A percentile compares a stretch with the other conserved stretches of the same genome.
Evolutionary conservation across 1,140 invertebrate species (phyloP).

Genomic region (Leptoteleia sp.): DNA sequence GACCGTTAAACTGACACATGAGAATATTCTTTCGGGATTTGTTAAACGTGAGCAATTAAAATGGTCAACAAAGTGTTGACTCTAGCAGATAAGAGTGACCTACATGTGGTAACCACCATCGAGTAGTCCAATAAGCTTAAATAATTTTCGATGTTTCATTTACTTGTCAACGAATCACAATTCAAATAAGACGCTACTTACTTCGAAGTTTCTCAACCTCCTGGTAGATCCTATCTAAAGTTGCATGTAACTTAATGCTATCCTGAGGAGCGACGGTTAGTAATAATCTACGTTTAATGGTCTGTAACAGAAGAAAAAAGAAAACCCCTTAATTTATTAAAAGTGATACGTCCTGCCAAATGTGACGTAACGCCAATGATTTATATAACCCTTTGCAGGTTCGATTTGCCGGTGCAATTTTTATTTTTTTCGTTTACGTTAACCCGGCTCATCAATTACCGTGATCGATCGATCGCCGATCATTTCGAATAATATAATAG

Average conservation of each 20-base stretch:
- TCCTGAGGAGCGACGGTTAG: conserved; percentile 70
- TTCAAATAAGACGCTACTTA: conserved; percentile 21
- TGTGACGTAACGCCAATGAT: conserved; percentile 12
- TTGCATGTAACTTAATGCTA: conserved; percentile 80
- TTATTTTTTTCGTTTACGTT: too few relatives aligned
- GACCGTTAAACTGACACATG: too few relatives aligned
- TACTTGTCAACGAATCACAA: conserved; percentile 2
- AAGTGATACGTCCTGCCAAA: conserved; percentile 13
- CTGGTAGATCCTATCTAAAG: conserved; percentile 82
- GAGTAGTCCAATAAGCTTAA: too few relatives aligned
- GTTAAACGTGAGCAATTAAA: too few relatives aligned
- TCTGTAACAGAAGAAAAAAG: conserved; percentile 65
- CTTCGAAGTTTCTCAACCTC: conserved; percentile 73
- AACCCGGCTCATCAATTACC: conserved; percentile 15
- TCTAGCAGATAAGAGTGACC: too few relatives aligned
- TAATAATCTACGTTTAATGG: conserved; percentile 73
- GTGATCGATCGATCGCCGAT: conserved; percentile 33
- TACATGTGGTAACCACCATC: too few relatives aligned
- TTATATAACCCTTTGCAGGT: conserved; percentile 16
- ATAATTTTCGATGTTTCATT: too few relatives aligned
- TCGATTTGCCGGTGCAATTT: conserved; percentile 3
- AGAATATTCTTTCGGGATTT: too few relatives aligned
- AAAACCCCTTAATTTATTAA: conserved; percentile 24
- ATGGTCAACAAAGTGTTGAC: too few relatives aligned
- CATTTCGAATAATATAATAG: conserved; percentile 32